Evolutionary conservation across 2,797 vertebrate genomes (phyloP).

Genomic region (Hydrophis major): DNA sequence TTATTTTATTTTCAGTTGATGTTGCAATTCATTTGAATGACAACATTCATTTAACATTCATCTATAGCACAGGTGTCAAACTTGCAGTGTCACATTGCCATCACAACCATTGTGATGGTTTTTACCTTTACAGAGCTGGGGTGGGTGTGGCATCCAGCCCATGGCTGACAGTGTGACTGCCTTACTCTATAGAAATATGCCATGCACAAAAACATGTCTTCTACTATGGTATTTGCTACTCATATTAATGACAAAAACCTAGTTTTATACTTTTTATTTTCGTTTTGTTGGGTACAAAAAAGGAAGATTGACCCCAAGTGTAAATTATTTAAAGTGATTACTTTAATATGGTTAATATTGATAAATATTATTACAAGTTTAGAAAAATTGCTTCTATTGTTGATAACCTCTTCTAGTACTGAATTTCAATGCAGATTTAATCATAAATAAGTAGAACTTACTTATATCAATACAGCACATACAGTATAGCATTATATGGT

Average conservation of each 20-base stretch:
- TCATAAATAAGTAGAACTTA: not conserved
- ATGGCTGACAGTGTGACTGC: too few relatives aligned
- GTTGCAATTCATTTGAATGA: not conserved
- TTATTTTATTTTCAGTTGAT: not conserved
- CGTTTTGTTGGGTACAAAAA: not conserved
- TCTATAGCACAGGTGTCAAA: too few relatives aligned
- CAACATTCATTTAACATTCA: not conserved
- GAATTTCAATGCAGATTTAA: not conserved
- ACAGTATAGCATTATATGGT: not conserved
- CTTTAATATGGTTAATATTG: not conserved
- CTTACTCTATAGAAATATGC: not conserved
- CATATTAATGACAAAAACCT: not conserved
- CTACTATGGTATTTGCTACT: not conserved
- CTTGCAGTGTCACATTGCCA: too few relatives aligned
- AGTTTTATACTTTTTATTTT: not conserved
- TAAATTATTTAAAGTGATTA: not conserved
- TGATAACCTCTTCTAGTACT: not conserved
- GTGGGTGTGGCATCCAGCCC: too few relatives aligned
- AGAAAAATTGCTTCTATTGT: not conserved
- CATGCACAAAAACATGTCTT: not conserved
- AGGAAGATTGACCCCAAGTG: not conserved
- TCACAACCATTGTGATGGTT: too few relatives aligned
- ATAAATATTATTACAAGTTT: not conserved
- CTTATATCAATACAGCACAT: not conserved
- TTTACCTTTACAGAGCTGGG: too few relatives aligned